Conservation (phyloP, 37 sponge, comb jelly and placozoan genomes). For the Bolinopsis microptera region DNA sequence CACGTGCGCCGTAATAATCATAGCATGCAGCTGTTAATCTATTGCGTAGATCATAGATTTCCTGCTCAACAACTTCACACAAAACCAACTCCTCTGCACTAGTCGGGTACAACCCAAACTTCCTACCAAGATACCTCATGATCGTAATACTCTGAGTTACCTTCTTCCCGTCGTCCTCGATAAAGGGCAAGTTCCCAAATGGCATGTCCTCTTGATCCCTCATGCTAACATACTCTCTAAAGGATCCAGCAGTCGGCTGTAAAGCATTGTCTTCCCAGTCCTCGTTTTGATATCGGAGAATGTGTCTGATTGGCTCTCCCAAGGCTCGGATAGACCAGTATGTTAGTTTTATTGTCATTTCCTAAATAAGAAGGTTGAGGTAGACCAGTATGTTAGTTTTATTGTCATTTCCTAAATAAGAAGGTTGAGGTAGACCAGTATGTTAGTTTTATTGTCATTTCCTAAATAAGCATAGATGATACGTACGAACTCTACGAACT, state of each 20-base stretch:
- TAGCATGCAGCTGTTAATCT: neutral
- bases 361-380: no score
- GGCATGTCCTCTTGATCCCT: neutral
- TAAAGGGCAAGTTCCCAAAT: conserved; percentile 14
- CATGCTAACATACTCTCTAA: neutral
- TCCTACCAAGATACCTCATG: neutral
- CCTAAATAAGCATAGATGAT: no score
- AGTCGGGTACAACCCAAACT: neutral
- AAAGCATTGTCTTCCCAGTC: neutral
- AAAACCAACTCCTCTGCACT: neutral
- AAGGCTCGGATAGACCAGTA: conserved; percentile 8
- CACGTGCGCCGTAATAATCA: neutral
- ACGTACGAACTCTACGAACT: no score
- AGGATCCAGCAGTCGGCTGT: neutral
- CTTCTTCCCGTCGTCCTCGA: neutral
- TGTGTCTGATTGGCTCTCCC: neutral
- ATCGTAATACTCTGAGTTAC: conserved; percentile 31
- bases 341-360: no score
- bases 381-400: no score
- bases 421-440: no score
- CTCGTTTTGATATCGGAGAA: neutral
- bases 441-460: no score
- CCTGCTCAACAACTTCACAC: conserved; percentile 36
- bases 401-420: no score
- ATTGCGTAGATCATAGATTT: neutral